These are phyloP conservation scores for Dissostichus mawsoni DNA, from an alignment of 2,113 vertebrate species.

Conservation along the genomic window DNA sequence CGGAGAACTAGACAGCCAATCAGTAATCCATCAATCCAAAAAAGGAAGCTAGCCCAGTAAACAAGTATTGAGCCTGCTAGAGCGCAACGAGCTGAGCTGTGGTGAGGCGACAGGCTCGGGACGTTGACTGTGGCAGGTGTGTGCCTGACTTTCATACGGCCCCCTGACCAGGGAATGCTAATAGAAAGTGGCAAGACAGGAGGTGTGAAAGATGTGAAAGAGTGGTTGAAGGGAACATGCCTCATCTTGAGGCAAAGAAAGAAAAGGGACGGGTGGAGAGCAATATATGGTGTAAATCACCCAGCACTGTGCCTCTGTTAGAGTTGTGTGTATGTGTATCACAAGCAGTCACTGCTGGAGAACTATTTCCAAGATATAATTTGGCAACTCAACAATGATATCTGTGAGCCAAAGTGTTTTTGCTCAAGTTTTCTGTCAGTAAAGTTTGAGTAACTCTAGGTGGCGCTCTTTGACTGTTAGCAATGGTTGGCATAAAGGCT, in stretches of 20 bases:
- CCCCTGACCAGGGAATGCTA: conserved; percentile 54
- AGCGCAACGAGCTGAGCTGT: conserved; percentile 22
- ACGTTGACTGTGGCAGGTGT: conserved; percentile 62
- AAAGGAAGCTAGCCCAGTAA: conserved; percentile 20
- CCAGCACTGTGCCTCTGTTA: neutral
- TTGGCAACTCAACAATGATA: neutral
- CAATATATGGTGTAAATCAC: conserved; percentile 33
- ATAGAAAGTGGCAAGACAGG: conserved; percentile 60
- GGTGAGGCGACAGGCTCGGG: conserved; percentile 35
- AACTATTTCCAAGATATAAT: neutral
- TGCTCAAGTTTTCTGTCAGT: neutral
- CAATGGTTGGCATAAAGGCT: neutral
- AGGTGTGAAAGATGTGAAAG: conserved; percentile 59
- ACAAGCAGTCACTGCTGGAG: neutral
- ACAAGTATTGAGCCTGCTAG: conserved; percentile 17
- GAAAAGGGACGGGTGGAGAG: conserved; percentile 26
- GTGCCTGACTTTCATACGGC: conserved; percentile 53
- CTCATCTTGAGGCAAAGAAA: conserved; percentile 38
- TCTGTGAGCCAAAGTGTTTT: neutral
- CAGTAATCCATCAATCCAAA: conserved; percentile 47
- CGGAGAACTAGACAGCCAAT: conserved; percentile 32
- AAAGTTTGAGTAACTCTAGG: conserved; percentile 19
- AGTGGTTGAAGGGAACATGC: conserved; percentile 38
- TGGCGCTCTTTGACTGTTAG: conserved; percentile 20
- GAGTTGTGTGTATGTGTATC: neutral